Conservation (phyloP, 2,888 invertebrate genomes). For the Mesochorus sp. region DNA sequence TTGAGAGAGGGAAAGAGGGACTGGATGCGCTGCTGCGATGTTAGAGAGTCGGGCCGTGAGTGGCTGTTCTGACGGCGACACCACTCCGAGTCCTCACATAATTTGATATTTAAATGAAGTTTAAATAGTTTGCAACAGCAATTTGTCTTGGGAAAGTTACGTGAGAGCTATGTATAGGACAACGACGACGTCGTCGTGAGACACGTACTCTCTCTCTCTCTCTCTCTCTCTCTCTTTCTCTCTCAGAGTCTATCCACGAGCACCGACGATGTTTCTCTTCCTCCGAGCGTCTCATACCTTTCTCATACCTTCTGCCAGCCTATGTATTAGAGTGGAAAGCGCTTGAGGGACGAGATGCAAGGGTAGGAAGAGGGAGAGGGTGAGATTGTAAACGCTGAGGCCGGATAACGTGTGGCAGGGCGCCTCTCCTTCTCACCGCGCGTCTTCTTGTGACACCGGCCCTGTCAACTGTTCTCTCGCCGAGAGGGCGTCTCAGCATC, state of each 20-base stretch:
- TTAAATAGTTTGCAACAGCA: constrained; percentile 78
- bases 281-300: not conserved
- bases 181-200: constrained; percentile 50
- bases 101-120: constrained; percentile 79
- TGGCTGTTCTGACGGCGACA: constrained; percentile 59
- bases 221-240: constrained; percentile 1
- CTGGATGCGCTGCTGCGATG: constrained; percentile 54
- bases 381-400: constrained; percentile 41
- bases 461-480: constrained; percentile 53
- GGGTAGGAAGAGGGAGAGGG: not conserved
- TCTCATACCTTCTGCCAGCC: constrained; percentile 36
- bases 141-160: constrained; percentile 76
- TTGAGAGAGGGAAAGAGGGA: constrained; percentile 1
- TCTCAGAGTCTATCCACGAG: constrained; percentile 29
- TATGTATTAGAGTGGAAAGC: constrained; percentile 51
- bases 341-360: constrained; percentile 33
- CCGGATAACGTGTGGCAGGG: constrained; percentile 44
- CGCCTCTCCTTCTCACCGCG: constrained; percentile 18
- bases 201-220: constrained; percentile 53
- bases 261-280: constrained; percentile 18
- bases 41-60: constrained; percentile 49
- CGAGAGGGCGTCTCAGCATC: constrained; percentile 46
- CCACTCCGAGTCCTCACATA: constrained; percentile 69
- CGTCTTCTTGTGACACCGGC: constrained; percentile 51
- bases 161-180: constrained; percentile 49